These are phyloP conservation scores for Sebastes variabilis DNA, from an alignment of 2,797 vertebrate species.

Conservation along the genomic window DNA sequence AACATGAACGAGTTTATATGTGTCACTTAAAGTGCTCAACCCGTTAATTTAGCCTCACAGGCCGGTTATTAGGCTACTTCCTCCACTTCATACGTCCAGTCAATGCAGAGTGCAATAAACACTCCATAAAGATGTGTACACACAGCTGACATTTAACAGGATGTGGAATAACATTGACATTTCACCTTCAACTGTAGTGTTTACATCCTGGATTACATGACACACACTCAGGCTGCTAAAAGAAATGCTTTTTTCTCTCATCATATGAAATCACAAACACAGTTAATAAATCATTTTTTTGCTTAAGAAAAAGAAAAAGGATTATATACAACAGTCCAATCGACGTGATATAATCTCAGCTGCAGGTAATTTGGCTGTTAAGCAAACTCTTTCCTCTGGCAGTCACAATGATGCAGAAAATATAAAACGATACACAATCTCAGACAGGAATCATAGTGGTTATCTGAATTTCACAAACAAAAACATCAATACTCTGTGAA, in stretches of 20 bases:
- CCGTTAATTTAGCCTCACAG: slow-evolving; percentile 7
- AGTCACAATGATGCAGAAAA: slow-evolving; percentile 26
- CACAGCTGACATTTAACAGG: slow-evolving; percentile 21
- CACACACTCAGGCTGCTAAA: background rate
- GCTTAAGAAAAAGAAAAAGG: background rate
- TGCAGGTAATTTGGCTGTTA: slow-evolving; percentile 12
- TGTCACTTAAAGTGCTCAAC: slow-evolving; percentile 45
- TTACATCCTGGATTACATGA: slow-evolving; percentile 1
- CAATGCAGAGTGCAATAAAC: slow-evolving; percentile 1
- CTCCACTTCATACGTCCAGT: slow-evolving; percentile 7
- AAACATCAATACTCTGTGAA: slow-evolving; percentile 31
- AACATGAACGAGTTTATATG: slow-evolving; percentile 15
- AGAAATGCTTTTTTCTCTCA: slow-evolving; percentile 1
- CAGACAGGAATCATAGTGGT: slow-evolving; percentile 52
- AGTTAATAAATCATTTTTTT: slow-evolving; percentile 12
- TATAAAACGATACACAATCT: slow-evolving; percentile 11
- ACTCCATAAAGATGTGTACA: slow-evolving; percentile 16
- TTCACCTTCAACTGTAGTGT: slow-evolving; percentile 25
- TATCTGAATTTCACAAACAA: slow-evolving; percentile 39
- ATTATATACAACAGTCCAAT: slow-evolving; percentile 1
- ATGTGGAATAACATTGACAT: slow-evolving; percentile 15
- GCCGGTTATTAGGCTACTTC: slow-evolving; percentile 3
- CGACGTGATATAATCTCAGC: slow-evolving; percentile 24
- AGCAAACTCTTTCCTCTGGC: slow-evolving; percentile 7
- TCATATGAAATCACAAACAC: slow-evolving; percentile 22